These are phyloP conservation scores for Murina feae DNA, from an alignment of 2,113 vertebrate genomes.

Conservation along the genomic window DNA sequence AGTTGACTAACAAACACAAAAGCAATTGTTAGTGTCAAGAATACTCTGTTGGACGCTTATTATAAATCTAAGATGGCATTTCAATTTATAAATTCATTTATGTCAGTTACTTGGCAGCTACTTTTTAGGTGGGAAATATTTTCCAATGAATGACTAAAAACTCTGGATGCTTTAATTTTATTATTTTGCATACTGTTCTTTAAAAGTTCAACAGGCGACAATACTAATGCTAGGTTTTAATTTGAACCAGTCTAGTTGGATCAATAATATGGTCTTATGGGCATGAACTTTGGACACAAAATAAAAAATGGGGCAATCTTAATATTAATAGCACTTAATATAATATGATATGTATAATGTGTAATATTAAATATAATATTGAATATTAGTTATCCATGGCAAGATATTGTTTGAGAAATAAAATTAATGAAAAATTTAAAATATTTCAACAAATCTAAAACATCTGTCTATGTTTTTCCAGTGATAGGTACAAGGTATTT, in stretches of 20 bases:
- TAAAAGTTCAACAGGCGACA: background rate
- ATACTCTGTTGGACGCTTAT: background rate
- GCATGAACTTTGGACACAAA: background rate
- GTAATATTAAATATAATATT: background rate
- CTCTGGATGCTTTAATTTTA: background rate
- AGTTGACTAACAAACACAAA: background rate
- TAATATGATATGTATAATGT: background rate
- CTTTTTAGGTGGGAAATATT: background rate
- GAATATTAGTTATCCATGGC: background rate
- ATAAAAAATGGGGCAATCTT: background rate
- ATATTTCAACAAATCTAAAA: background rate
- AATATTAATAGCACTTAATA: background rate
- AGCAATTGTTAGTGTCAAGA: background rate
- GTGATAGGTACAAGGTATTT: conserved; percentile 98
- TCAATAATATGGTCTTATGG: background rate
- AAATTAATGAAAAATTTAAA: background rate
- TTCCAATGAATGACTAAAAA: background rate
- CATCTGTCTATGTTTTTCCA: conserved; percentile 74
- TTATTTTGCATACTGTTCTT: background rate
- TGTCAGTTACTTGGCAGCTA: background rate
- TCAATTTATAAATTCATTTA: background rate
- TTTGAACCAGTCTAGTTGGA: background rate
- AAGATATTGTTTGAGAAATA: background rate
- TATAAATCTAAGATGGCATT: background rate
- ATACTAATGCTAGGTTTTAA: background rate